Evolutionary conservation across 2,888 invertebrate species (phyloP).

Genomic region (Bellardia bayeri): DNA sequence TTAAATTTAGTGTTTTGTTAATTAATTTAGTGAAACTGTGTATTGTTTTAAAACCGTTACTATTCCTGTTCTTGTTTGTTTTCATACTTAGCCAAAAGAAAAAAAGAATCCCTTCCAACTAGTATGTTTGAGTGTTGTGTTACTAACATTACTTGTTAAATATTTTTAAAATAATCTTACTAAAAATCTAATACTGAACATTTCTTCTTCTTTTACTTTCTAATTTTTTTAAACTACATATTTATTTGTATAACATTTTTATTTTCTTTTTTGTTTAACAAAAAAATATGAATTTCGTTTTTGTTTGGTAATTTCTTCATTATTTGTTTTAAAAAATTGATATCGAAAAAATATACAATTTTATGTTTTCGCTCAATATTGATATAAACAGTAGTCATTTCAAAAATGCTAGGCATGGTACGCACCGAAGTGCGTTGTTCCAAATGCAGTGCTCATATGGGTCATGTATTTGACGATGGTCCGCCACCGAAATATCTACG

Average conservation of each 20-base stretch:
- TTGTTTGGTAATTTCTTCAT: constrained; percentile 53
- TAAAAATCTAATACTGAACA: constrained; percentile 63
- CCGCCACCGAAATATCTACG: constrained; percentile 96
- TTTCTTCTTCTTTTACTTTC: constrained; percentile 68
- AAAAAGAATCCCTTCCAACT: constrained; percentile 2
- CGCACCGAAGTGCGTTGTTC: constrained; percentile 98
- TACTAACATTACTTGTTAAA: constrained; percentile 51
- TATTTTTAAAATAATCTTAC: constrained; percentile 41
- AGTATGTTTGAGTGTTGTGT: constrained; percentile 60
- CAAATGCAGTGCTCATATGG: constrained; percentile 96
- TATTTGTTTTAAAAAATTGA: constrained; percentile 49
- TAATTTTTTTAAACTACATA: constrained; percentile 27
- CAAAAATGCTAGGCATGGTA: constrained; percentile 91
- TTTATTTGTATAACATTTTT: constrained; percentile 29
- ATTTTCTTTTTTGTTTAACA: constrained; percentile 42
- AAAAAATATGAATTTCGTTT: constrained; percentile 15
- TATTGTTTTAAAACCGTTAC: constrained; percentile 21
- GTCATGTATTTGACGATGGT: constrained; percentile 98
- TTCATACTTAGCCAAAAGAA: constrained; percentile 7
- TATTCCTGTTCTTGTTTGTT: constrained; percentile 41
- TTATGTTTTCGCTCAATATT: constrained; percentile 74
- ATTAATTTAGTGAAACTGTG: not conserved
- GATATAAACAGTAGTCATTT: constrained; percentile 85
- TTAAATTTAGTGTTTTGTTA: not conserved
- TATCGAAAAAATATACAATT: constrained; percentile 71